phyloP scores from a whole-genome alignment of 2,888 invertebrate genomes.

The Silvanus unidentatus region DNA sequence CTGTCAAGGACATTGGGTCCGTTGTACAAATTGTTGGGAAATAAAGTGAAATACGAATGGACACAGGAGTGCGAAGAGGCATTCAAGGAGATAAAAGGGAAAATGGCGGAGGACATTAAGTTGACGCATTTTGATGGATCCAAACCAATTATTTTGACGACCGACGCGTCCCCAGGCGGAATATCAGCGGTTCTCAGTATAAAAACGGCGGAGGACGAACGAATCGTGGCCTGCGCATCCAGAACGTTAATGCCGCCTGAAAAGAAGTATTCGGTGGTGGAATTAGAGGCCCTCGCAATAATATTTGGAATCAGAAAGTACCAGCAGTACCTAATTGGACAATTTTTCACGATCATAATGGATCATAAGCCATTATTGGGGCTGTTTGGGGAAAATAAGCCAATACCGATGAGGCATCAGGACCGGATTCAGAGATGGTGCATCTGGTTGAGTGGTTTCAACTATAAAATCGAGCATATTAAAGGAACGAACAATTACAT shows the following conservation, averaged over 20 bases:
- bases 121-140: conserved; percentile 14
- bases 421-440: conserved; percentile 1
- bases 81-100: conserved; percentile 11
- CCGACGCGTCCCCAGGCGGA: conserved; percentile 8
- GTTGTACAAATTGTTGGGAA: conserved; percentile 14
- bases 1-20: conserved; percentile 8
- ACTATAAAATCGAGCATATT: background rate
- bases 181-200: conserved; percentile 8
- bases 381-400: background rate
- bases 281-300: conserved; percentile 15
- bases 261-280: conserved; percentile 1
- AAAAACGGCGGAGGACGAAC: conserved; percentile 7
- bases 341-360: background rate
- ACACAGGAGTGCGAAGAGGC: conserved; percentile 9
- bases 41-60: conserved; percentile 11
- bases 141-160: conserved; percentile 10
- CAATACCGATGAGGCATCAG: background rate
- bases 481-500: background rate
- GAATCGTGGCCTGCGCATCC: conserved; percentile 8
- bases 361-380: background rate
- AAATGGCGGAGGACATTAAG: conserved; percentile 7
- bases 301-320: conserved; percentile 32
- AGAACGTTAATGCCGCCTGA: conserved; percentile 11
- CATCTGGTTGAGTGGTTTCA: background rate
- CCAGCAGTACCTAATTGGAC: conserved; percentile 15